Percentiles rank a stretch among this genome's conserved stretches.
phyloP scores from a whole-genome alignment of 2,888 invertebrate genomes.

The Deladenus siricidicola region DNA sequence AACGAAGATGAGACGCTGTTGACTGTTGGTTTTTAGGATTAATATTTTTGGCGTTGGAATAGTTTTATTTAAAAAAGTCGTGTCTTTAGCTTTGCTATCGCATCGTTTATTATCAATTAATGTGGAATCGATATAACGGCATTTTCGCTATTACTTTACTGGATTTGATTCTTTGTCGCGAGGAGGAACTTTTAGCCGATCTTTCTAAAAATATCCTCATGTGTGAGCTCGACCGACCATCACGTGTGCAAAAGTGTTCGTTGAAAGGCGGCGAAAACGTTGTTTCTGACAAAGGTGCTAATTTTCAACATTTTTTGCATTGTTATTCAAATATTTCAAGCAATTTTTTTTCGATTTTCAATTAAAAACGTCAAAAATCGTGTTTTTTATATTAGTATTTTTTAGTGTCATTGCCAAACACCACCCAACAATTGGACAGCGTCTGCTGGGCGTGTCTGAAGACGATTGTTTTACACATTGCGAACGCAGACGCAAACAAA shows the following conservation, averaged over 20 bases:
- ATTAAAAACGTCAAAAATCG: too few species aligned
- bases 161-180: neutral
- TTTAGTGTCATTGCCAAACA: too few species aligned
- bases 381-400: too few species aligned
- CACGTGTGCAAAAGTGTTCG: too few species aligned
- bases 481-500: neutral
- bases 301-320: too few species aligned
- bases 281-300: too few species aligned
- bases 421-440: neutral
- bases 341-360: too few species aligned
- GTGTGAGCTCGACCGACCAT: too few species aligned
- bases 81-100: neutral
- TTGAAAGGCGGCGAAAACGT: too few species aligned
- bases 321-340: too few species aligned
- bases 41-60: neutral
- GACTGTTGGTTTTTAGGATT: too few species aligned
- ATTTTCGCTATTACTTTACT: neutral
- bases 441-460: neutral
- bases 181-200: neutral
- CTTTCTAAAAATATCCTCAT: too few species aligned
- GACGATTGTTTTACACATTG: neutral
- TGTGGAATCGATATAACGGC: neutral
- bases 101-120: neutral
- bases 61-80: neutral
- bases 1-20: neutral